Evolutionary conservation across 1,140 invertebrate genomes (phyloP).

Genomic region (Drosophila pruinosa): DNA sequence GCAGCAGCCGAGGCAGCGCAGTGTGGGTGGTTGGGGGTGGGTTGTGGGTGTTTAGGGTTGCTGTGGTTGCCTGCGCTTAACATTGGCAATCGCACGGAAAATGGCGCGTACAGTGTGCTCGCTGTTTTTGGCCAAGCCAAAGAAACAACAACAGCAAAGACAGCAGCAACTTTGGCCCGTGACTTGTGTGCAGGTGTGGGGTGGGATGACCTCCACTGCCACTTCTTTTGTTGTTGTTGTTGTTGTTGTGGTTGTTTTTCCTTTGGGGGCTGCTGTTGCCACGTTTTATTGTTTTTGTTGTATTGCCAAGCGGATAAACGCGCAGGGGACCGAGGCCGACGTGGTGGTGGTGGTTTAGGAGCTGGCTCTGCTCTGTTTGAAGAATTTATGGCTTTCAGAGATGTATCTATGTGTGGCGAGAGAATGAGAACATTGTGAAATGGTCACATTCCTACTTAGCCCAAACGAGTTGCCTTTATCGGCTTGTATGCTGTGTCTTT

Average conservation of each 20-base stretch:
- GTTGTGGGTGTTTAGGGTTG: conserved; percentile 36
- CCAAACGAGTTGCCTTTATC: neutral
- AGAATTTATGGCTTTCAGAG: conserved; percentile 82
- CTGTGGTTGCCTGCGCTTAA: conserved; percentile 67
- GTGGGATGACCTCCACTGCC: conserved; percentile 12
- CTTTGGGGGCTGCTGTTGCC: conserved; percentile 49
- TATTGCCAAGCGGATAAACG: conserved; percentile 56
- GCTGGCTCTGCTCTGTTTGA: conserved; percentile 74
- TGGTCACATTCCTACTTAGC: conserved; percentile 2
- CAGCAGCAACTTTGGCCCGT: conserved; percentile 50
- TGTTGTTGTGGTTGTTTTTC: conserved; percentile 69
- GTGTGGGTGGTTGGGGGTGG: neutral
- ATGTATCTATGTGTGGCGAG: conserved; percentile 64
- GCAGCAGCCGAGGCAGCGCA: conserved; percentile 5
- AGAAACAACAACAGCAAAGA: conserved; percentile 33
- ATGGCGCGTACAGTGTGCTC: conserved; percentile 79
- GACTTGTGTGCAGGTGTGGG: conserved; percentile 66
- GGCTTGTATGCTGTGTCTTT: conserved; percentile 3
- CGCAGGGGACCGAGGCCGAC: neutral
- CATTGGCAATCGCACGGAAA: conserved; percentile 79
- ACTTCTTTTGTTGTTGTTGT: conserved; percentile 9
- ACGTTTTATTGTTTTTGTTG: conserved; percentile 80
- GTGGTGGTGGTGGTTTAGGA: conserved; percentile 55
- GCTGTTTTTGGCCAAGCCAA: conserved; percentile 55
- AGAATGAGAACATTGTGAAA: neutral